phyloP scores from a whole-genome alignment of 2,797 vertebrate genomes.

The Molossus alvarezi region DNA sequence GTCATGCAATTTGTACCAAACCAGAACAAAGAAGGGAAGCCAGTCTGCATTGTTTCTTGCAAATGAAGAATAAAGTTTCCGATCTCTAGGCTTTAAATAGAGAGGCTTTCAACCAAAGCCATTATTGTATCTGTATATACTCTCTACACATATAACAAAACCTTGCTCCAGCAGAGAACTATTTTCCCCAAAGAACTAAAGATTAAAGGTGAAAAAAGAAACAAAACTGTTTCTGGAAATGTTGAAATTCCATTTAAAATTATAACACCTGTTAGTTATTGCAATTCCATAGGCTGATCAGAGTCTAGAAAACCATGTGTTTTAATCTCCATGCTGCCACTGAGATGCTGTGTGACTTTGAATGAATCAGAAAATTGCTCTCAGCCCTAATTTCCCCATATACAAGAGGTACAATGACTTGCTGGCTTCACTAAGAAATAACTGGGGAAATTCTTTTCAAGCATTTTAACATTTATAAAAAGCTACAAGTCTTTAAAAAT shows the following conservation, averaged over 20 bases:
- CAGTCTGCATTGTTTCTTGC: not conserved
- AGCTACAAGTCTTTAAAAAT: not conserved
- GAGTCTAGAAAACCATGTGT: not conserved
- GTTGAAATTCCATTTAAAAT: conserved; percentile 63
- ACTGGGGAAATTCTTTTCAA: conserved; percentile 35
- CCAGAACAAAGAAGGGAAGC: not conserved
- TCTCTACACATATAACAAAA: not conserved
- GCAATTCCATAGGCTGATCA: conserved; percentile 8
- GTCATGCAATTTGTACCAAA: not conserved
- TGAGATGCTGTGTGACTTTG: conserved; percentile 41
- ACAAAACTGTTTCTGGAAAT: conserved; percentile 16
- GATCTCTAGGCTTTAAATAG: conserved; percentile 35
- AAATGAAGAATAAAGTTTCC: conserved; percentile 56
- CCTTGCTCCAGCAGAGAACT: conserved; percentile 19
- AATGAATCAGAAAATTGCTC: conserved; percentile 51
- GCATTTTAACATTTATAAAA: conserved; percentile 66
- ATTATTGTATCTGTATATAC: conserved; percentile 13
- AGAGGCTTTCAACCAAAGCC: conserved; percentile 55
- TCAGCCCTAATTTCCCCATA: conserved; percentile 52
- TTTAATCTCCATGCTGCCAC: not conserved
- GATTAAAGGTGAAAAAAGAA: conserved; percentile 5
- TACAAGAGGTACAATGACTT: conserved; percentile 30
- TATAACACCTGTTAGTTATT: conserved; percentile 10
- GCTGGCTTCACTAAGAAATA: not conserved
- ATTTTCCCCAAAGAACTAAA: conserved; percentile 63